Percentiles rank a stretch among this genome's conserved stretches.
Evolutionary conservation across 2,888 invertebrate species (phyloP).

Genomic region (Mythimna vitellina): DNA sequence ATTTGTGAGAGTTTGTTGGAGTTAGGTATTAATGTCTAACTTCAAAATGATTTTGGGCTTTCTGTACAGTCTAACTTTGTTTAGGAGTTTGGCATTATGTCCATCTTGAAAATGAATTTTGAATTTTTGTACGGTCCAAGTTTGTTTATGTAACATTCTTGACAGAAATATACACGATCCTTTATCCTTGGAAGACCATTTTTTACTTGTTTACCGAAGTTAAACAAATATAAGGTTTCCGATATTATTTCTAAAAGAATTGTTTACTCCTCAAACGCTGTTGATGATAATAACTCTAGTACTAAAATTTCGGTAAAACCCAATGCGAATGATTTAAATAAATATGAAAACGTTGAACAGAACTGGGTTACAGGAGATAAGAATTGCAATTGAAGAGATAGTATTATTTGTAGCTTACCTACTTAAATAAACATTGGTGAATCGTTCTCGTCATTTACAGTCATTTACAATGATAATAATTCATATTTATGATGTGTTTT

Average conservation of each 20-base stretch:
- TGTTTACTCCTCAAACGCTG: slow-evolving; percentile 10
- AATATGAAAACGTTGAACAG: slow-evolving; percentile 14
- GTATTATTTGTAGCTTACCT: slow-evolving; percentile 38
- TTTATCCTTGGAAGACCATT: not conserved
- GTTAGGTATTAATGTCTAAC: not conserved
- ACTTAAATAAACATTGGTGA: slow-evolving; percentile 31
- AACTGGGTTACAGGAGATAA: slow-evolving; percentile 52
- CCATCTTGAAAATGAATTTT: not conserved
- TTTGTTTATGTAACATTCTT: not conserved
- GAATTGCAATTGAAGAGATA: slow-evolving; percentile 48
- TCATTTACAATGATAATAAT: slow-evolving; percentile 35
- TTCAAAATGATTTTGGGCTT: not conserved
- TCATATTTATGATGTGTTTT: slow-evolving; percentile 38
- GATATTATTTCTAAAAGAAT: slow-evolving; percentile 8
- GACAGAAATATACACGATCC: not conserved
- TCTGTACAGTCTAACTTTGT: too few relatives aligned
- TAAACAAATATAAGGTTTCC: not conserved
- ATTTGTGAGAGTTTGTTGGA: not conserved
- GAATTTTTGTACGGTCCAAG: not conserved
- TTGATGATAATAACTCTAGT: slow-evolving; percentile 7
- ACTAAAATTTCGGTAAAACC: not conserved
- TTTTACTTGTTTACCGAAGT: not conserved
- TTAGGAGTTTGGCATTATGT: not conserved
- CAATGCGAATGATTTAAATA: slow-evolving; percentile 19
- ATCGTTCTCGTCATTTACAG: slow-evolving; percentile 23